These are phyloP conservation scores for Argyresthia albistria DNA, from an alignment of 2,888 invertebrate species.

Conservation along the genomic window DNA sequence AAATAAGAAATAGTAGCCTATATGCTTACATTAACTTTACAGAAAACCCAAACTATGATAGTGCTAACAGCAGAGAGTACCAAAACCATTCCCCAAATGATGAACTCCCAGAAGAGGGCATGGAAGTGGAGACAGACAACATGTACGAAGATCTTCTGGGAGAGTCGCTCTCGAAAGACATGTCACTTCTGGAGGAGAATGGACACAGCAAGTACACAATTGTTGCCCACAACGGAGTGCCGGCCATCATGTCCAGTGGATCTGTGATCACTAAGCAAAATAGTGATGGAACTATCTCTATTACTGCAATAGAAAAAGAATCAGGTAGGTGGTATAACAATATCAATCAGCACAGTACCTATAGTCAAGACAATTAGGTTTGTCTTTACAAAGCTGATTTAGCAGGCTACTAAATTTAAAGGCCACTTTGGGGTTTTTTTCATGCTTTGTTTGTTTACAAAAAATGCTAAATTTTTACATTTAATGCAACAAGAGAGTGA, in stretches of 20 bases:
- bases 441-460: no score
- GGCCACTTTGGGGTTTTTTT: no score
- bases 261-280: constrained; percentile 52
- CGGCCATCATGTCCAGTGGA: constrained; percentile 20
- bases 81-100: constrained; percentile 2
- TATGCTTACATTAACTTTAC: not conserved
- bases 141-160: constrained; percentile 43
- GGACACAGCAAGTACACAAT: constrained; percentile 42
- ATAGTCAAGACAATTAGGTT: no score
- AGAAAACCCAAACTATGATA: not conserved
- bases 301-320: constrained; percentile 40
- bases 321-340: not conserved
- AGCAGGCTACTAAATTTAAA: no score
- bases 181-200: constrained; percentile 30
- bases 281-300: constrained; percentile 54
- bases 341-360: no score
- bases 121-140: constrained; percentile 22
- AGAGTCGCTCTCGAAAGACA: constrained; percentile 34
- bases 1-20: no score
- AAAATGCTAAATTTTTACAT: no score
- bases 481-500: no score
- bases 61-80: not conserved
- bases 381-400: no score
- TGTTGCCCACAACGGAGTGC: constrained; percentile 26
- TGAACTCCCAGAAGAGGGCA: constrained; percentile 10